Conservation (phyloP, 1,140 invertebrate species). For the Paraescarpia echinospica region DNA sequence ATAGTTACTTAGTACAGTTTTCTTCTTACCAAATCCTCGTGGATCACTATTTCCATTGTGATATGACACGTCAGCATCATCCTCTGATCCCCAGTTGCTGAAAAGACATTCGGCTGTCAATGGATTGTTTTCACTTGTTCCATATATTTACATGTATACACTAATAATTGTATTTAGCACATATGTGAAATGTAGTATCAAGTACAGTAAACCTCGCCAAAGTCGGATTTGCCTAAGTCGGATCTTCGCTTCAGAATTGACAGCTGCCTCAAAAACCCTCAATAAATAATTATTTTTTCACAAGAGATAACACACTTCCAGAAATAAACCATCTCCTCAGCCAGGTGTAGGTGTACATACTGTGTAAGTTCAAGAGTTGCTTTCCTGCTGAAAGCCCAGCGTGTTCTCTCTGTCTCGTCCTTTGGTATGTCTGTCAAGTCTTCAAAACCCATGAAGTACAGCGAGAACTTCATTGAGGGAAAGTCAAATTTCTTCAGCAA, state of each 20-base stretch:
- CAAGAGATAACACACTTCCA: no score
- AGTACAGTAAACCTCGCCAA: no score
- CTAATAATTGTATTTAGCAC: constrained; percentile 11
- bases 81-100: constrained; percentile 94
- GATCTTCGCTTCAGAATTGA: no score
- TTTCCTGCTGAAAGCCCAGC: constrained; percentile 80
- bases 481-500: constrained; percentile 87
- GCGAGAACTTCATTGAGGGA: constrained; percentile 82
- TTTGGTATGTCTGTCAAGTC: constrained; percentile 68
- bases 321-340: no score
- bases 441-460: constrained; percentile 94
- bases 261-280: no score
- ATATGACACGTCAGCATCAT: constrained; percentile 75
- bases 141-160: neutral
- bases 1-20: neutral
- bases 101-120: constrained; percentile 43
- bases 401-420: constrained; percentile 69
- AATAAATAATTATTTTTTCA: no score
- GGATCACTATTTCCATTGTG: constrained; percentile 92
- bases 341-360: constrained; percentile 64
- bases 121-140: neutral
- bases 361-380: constrained; percentile 92
- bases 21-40: constrained; percentile 74
- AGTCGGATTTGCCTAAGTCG: no score
- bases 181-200: neutral